Conservation (phyloP, 1,140 invertebrate genomes). For the Aradophagus sp. region DNA sequence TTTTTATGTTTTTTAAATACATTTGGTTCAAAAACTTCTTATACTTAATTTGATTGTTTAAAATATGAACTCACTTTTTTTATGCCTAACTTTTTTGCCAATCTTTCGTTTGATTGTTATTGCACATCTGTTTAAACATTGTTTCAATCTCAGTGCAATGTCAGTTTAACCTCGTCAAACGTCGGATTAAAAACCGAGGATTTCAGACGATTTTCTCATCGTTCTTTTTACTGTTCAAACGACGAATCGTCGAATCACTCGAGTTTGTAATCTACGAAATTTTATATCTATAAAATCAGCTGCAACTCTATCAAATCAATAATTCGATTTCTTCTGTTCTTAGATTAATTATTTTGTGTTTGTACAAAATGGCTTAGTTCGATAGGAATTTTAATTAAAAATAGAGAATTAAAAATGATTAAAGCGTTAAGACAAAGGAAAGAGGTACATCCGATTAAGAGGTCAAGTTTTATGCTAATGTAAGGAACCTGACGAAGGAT, state of each 20-base stretch:
- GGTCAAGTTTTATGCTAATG: conserved; percentile 35
- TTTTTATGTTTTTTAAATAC: too few species aligned
- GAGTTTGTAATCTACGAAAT: conserved; percentile 7
- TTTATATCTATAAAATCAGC: conserved; percentile 14
- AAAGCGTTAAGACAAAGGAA: not conserved
- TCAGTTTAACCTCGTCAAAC: too few species aligned
- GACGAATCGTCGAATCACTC: conserved; percentile 2
- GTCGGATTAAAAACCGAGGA: too few species aligned
- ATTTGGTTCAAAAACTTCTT: too few species aligned
- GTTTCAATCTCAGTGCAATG: too few species aligned
- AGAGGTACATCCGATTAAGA: conserved; percentile 29
- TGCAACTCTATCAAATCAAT: conserved; percentile 20
- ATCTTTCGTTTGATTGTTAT: too few species aligned
- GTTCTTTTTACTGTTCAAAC: conserved; percentile 3
- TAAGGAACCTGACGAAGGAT: conserved; percentile 44
- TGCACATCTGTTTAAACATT: too few species aligned
- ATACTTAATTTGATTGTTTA: too few species aligned
- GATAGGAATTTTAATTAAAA: conserved; percentile 8
- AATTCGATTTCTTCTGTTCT: conserved; percentile 3
- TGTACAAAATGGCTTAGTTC: conserved; percentile 49
- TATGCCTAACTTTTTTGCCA: too few species aligned
- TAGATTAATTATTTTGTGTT: conserved; percentile 42
- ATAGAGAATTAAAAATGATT: not conserved
- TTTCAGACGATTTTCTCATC: too few species aligned
- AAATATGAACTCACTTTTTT: too few species aligned